Evolutionary conservation across 1,140 invertebrate genomes (phyloP).

Genomic region (Drosophila insularis): DNA sequence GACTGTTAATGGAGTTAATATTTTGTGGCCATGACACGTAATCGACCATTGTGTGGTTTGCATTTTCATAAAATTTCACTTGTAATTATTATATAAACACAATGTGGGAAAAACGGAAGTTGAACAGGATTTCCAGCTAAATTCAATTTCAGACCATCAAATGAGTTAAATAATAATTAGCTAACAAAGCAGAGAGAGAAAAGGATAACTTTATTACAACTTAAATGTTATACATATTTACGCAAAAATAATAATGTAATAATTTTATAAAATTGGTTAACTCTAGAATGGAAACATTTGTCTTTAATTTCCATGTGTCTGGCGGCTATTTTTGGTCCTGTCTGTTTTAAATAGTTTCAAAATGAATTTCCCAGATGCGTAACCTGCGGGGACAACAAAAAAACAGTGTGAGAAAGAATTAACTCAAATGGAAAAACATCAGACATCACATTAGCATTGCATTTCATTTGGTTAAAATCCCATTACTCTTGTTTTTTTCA

Average conservation of each 20-base stretch:
- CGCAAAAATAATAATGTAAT: slow-evolving; percentile 34
- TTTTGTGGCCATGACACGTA: background rate
- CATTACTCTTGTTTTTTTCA: no score
- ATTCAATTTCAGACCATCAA: slow-evolving; percentile 61
- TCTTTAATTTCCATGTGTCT: slow-evolving; percentile 59
- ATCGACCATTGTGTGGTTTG: background rate
- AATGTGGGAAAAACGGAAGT: background rate
- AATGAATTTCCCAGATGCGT: slow-evolving; percentile 45
- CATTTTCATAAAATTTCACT: background rate
- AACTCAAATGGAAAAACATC: background rate
- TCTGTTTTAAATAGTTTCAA: slow-evolving; percentile 64
- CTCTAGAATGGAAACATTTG: slow-evolving; percentile 44
- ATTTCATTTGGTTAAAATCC: no score
- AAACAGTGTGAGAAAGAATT: background rate
- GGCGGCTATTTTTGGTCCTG: slow-evolving; percentile 40
- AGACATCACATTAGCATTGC: no score
- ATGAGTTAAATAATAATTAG: slow-evolving; percentile 78
- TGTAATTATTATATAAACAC: background rate
- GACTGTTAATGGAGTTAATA: background rate
- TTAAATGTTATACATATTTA: background rate
- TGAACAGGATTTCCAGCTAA: background rate
- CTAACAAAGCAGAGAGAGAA: background rate
- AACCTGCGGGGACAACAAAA: background rate
- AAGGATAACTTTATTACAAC: no score
- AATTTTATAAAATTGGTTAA: slow-evolving; percentile 8